Base-by-base conservation (phyloP, 2,888 invertebrate genomes). In the Lapara coniferarum region DNA sequence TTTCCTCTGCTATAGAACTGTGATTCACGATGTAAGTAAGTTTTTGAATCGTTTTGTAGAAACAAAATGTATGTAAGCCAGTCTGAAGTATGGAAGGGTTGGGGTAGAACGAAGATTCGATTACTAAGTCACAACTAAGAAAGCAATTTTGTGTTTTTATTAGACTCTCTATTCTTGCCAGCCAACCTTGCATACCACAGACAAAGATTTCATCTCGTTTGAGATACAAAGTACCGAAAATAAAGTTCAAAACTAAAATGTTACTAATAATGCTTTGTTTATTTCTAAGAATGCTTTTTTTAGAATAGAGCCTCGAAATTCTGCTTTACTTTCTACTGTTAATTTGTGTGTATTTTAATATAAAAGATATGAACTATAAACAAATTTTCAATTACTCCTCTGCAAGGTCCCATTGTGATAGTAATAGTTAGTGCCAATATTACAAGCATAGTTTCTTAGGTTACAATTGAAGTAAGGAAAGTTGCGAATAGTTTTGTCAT, bases 351-450 rank as follows among this genome's bases (percentile, higher is more conserved):
- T 49, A 19, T 63, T 63, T 46, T 13, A 19, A 49, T 30, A 57
- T 57, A 30, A 63, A 56, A 46, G 5, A 49, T 52, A 44, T 52
- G 19, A 53, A 25, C 14, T 67, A 67, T 67, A 51, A 59, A 59
- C 52, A 53, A 77, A 76, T 71, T 76, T 75, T 72, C 69, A 74
- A 74, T 70, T 72, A 74, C 69, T 78, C 72, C 76, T 80, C 81
- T 81, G 85, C 87, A 88, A 89, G 85, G 86, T 90, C 83, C 85
- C 79, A 85, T 85, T 90, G 91, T 91, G 92, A 92, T 91, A 90
- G 89, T 82, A 73, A 85, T 88, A 91, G 88, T 81, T 90, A 89
- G 92, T 92, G 92, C 92, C 92, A 91, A 92, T 84, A 49, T 63
- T 63, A 63, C 76, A 81, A 81, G 53, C 59, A 69, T 69, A 69